Evolutionary conservation across 2,888 invertebrate genomes (phyloP).

Genomic region (Ophraella communa): DNA sequence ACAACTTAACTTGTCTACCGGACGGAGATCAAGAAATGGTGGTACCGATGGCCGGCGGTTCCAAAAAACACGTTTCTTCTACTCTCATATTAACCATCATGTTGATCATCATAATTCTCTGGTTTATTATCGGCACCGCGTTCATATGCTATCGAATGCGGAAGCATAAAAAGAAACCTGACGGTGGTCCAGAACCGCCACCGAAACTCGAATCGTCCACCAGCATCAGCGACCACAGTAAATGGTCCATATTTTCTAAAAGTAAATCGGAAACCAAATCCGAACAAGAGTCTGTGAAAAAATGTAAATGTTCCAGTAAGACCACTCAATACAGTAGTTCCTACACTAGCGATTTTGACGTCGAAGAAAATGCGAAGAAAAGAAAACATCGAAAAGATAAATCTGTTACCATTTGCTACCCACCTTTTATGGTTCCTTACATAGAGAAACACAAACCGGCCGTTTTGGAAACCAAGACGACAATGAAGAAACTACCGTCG

Average conservation of each 20-base stretch:
- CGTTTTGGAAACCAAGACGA: constrained; percentile 42
- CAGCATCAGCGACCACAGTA: constrained; percentile 12
- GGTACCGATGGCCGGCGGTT: constrained; percentile 11
- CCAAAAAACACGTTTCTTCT: constrained; percentile 33
- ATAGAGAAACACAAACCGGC: constrained; percentile 36
- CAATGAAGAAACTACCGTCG: constrained; percentile 45
- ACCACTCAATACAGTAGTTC: constrained; percentile 20
- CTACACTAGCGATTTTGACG: constrained; percentile 21
- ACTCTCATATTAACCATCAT: constrained; percentile 47
- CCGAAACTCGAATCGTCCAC: constrained; percentile 10
- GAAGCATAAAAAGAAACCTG: constrained; percentile 14
- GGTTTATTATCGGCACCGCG: constrained; percentile 55
- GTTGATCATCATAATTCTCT: constrained; percentile 53
- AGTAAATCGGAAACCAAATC: constrained; percentile 16
- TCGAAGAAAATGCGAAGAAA: constrained; percentile 11
- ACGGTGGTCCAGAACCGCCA: background rate
- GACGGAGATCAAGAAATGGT: constrained; percentile 25
- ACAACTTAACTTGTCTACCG: constrained; percentile 1
- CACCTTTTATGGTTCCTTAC: constrained; percentile 11
- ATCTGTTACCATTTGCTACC: constrained; percentile 25
- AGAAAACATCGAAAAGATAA: constrained; percentile 17
- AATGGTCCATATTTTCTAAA: constrained; percentile 29
- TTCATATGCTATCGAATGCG: constrained; percentile 55
- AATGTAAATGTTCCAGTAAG: constrained; percentile 5
- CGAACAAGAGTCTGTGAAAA: background rate